Evolutionary conservation across 2,113 vertebrate species (phyloP).

Genomic region (Ceyx margarethae): DNA sequence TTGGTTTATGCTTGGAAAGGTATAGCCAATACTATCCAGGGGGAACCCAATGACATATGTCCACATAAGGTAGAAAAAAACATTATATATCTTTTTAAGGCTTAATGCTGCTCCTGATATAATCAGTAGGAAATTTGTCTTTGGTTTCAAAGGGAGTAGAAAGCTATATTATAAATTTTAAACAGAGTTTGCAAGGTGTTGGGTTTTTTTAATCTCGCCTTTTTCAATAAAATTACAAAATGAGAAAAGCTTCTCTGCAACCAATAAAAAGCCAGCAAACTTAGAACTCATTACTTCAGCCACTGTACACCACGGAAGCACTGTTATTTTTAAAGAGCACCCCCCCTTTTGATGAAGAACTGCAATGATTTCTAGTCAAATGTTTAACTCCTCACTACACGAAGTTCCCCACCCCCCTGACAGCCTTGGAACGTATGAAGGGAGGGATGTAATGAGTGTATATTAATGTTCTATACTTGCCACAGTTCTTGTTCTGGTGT

Average conservation of each 20-base stretch:
- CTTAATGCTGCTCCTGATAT: not conserved
- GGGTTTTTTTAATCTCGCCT: not conserved
- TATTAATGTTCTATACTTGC: slow-evolving; percentile 22
- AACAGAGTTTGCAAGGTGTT: not conserved
- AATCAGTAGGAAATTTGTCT: slow-evolving; percentile 9
- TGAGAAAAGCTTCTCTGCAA: not conserved
- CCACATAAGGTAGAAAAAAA: not conserved
- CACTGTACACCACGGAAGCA: not conserved
- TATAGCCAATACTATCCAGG: not conserved
- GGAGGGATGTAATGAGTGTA: slow-evolving; percentile 19
- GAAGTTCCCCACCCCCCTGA: not conserved
- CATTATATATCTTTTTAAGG: not conserved
- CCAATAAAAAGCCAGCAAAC: not conserved
- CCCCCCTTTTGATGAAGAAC: not conserved
- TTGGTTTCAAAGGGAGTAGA: slow-evolving; percentile 14
- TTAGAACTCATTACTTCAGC: not conserved
- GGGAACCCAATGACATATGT: not conserved
- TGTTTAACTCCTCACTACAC: not conserved
- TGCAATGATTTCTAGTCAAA: slow-evolving; percentile 15
- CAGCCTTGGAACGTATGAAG: not conserved
- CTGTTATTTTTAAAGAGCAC: not conserved
- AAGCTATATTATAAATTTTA: not conserved
- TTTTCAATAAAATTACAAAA: slow-evolving; percentile 14
- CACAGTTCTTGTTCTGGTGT: slow-evolving; percentile 34
- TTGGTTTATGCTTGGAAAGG: not conserved